Conservation (phyloP, 2,113 vertebrate species). For the Salvelinus alpinus region DNA sequence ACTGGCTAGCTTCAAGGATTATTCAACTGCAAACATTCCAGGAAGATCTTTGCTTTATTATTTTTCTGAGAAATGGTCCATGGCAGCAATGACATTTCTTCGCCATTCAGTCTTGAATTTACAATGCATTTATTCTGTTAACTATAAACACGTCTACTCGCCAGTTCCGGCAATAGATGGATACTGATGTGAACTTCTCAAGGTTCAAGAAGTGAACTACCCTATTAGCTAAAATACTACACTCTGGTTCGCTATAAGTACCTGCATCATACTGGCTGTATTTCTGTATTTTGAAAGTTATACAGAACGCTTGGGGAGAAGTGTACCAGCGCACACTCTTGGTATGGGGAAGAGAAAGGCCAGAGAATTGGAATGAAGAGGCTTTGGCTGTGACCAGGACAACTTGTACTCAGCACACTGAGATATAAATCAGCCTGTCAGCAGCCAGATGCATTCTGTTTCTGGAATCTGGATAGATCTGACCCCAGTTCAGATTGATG, state of each 20-base stretch:
- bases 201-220: not conserved
- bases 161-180: not conserved
- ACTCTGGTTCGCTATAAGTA: slow-evolving; percentile 11
- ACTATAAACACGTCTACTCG: slow-evolving; percentile 4
- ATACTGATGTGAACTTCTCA: not conserved
- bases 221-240: not conserved
- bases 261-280: no score
- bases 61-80: slow-evolving; percentile 43
- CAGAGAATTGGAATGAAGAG: not conserved
- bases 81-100: not conserved
- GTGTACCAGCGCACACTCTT: no score
- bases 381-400: not conserved
- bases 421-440: slow-evolving; percentile 18
- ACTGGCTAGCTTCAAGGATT: slow-evolving; percentile 12
- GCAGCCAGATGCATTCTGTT: not conserved
- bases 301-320: no score
- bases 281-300: no score
- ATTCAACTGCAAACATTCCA: slow-evolving; percentile 25
- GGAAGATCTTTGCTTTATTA: slow-evolving; percentile 33
- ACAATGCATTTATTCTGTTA: slow-evolving; percentile 3
- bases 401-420: slow-evolving; percentile 3
- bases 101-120: slow-evolving; percentile 8
- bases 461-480: not conserved
- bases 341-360: no score
- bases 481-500: slow-evolving; percentile 13